Base-by-base conservation (phyloP, 2,797 vertebrate genomes). In the Potorous gilbertii region DNA sequence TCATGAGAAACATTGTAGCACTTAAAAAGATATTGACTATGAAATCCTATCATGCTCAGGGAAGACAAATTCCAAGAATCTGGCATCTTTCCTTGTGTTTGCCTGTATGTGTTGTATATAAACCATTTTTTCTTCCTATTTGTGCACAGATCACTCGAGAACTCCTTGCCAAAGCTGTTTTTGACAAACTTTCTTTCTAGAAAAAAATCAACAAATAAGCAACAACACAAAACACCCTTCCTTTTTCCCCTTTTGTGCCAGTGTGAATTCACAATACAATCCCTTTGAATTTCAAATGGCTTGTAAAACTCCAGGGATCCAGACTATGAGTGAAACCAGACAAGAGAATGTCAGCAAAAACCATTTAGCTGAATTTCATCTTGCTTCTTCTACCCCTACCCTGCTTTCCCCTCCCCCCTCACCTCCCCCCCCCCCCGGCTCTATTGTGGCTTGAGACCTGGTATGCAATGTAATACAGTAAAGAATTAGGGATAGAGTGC, bases 161-260 rank as follows among this genome's bases (percentile, higher is more conserved):
- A 54, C 93, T 96, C n/a, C 10, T 46, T 96, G 96, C 96, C 96
- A 97, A 97, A 95, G 90, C 90, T 55, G 90, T 98, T 97, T 97
- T 96, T 97, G 96, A 97, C 96, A 97, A 97, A 97, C 95, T 97
- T 97, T 95, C 95, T 96, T 92, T 90, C 29, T 18, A 87, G 21
- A 11, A 50, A 81, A 59, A 59, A 3, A 59, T 3, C 9, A 29
- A 31, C 18, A n/a, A 40, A 74, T 6, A 66, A 27, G 24, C 40
- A 81, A n/a, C 21, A 81, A 87, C 8, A 10, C 40, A 62, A 34
- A 27, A 24, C 52, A 52, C 52, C 21, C 9, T 87, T 46, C 27
- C 21, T 87, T 46, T 87, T 27, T 0, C 74, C 40, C 21, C 74
- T 55, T 90, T 97, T 57, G 62, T 96, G 95, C 92, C 94, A 93